A percentile compares a stretch with the other conserved stretches of the same genome.
Conservation (phyloP, 2,888 invertebrate genomes). For the Drosophila affinis region DNA sequence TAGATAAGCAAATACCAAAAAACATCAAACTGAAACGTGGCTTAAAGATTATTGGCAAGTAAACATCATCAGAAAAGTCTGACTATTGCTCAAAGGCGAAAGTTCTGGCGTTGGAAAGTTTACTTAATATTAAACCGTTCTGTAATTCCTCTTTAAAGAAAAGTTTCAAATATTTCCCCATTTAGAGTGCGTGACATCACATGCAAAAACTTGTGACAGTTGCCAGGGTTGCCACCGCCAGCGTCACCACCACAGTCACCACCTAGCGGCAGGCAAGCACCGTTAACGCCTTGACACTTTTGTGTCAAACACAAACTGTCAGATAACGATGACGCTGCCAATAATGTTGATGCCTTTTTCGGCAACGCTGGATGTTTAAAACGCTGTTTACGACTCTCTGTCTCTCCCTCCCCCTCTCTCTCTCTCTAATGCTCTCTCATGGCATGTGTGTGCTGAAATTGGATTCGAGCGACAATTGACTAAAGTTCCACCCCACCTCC, state of each 20-base stretch:
- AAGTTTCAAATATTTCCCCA: constrained; percentile 3
- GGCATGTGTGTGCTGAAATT: constrained; percentile 61
- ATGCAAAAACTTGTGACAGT: constrained; percentile 45
- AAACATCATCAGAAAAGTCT: neutral
- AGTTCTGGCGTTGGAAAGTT: neutral
- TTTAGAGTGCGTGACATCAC: constrained; percentile 49
- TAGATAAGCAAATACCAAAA: constrained; percentile 1
- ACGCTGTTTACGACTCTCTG: constrained; percentile 60
- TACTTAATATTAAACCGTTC: neutral
- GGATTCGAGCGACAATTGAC: constrained; percentile 78
- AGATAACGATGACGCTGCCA: constrained; percentile 75
- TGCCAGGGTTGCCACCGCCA: constrained; percentile 38
- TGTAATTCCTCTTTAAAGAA: neutral
- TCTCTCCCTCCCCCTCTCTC: neutral
- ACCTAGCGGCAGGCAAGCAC: constrained; percentile 3
- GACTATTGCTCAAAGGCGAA: neutral
- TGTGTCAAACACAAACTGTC: constrained; percentile 57
- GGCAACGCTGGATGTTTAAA: constrained; percentile 51
- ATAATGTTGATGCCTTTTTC: constrained; percentile 57
- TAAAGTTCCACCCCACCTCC: constrained; percentile 42
- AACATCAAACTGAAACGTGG: neutral
- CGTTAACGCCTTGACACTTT: constrained; percentile 68
- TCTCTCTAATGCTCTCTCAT: too few species aligned
- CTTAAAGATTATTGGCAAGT: neutral
- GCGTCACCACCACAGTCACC: neutral